Conservation (phyloP, 2,797 vertebrate genomes). For the Rhabdomys pumilio region DNA sequence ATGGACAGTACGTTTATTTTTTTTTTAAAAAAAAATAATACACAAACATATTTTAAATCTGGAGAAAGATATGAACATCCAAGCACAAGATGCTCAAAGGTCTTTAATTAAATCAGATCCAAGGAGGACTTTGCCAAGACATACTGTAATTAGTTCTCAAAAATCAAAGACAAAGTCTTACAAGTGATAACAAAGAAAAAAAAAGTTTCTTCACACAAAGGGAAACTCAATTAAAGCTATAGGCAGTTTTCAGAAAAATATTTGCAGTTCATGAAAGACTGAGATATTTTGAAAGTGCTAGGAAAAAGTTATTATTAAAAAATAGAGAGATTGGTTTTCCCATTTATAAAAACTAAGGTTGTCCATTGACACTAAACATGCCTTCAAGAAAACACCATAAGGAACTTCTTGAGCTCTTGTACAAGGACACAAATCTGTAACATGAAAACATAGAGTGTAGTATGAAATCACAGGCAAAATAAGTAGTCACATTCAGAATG, state of each 20-base stretch:
- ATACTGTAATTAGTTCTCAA: background rate
- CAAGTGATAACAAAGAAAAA: background rate
- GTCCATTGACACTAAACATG: background rate
- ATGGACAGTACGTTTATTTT: background rate
- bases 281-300: background rate
- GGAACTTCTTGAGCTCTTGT: background rate
- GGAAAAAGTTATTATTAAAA: background rate
- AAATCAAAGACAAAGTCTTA: background rate
- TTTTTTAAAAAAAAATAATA: background rate
- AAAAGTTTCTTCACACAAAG: background rate
- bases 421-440: background rate
- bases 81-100: background rate
- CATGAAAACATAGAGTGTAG: background rate
- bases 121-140: background rate
- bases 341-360: background rate
- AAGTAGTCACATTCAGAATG: background rate
- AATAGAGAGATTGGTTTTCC: background rate
- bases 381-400: background rate
- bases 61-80: background rate
- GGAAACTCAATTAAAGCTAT: background rate
- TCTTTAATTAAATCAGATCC: background rate
- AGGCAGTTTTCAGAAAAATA: background rate
- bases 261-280: background rate
- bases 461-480: background rate
- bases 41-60: background rate